Percentiles rank a stretch among this genome's conserved stretches.
Conservation (phyloP, 2,888 invertebrate species). For the Orthosia cruda region DNA sequence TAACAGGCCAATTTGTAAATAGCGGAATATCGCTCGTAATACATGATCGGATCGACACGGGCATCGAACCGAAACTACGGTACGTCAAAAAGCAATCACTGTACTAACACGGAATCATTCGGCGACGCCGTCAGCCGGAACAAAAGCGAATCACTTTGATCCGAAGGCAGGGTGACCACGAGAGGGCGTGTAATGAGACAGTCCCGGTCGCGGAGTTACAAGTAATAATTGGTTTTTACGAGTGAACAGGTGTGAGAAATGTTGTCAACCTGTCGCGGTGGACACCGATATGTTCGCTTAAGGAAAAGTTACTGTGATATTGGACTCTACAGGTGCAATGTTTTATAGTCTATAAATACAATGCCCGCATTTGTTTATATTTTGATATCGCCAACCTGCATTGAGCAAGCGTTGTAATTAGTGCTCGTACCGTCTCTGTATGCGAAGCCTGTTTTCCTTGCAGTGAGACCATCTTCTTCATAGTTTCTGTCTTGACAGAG, state of each 20-base stretch:
- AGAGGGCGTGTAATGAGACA: conserved; percentile 54
- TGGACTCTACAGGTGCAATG: conserved; percentile 13
- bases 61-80: conserved; percentile 73
- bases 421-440: too few relatives aligned
- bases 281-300: background rate
- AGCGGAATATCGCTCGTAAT: conserved; percentile 66
- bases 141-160: conserved; percentile 88
- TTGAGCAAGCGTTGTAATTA: too few relatives aligned
- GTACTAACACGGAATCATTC: conserved; percentile 85
- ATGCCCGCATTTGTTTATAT: too few relatives aligned
- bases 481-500: too few relatives aligned
- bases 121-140: conserved; percentile 83
- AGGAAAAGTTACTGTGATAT: conserved; percentile 1
- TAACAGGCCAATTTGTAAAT: conserved; percentile 71
- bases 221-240: conserved; percentile 46
- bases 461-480: too few relatives aligned
- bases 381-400: too few relatives aligned
- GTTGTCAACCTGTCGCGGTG: conserved; percentile 1
- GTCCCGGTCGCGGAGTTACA: conserved; percentile 20
- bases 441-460: too few relatives aligned
- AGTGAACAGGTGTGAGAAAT: conserved; percentile 49
- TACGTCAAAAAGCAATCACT: conserved; percentile 87
- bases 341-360: background rate
- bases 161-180: conserved; percentile 75
- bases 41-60: conserved; percentile 68